These are phyloP conservation scores for Vanessa cardui DNA, from an alignment of 2,888 invertebrate species.

Conservation along the genomic window DNA sequence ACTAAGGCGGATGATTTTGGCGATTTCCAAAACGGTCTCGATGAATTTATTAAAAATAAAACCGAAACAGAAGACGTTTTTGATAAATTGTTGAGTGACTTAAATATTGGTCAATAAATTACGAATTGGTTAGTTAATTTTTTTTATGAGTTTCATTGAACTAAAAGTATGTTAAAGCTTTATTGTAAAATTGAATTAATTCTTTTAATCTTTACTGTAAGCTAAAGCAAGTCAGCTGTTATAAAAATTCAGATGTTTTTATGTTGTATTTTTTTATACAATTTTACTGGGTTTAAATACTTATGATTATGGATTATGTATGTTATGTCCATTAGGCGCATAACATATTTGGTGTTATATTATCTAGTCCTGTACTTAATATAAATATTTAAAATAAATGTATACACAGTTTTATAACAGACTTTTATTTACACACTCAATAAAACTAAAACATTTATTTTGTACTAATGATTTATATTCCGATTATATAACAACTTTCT, in stretches of 20 bases:
- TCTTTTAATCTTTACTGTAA: no score
- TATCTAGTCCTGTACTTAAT: background rate
- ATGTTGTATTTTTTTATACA: no score
- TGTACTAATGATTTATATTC: slow-evolving; percentile 22
- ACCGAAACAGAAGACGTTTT: slow-evolving; percentile 67
- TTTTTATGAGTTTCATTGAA: no score
- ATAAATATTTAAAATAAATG: slow-evolving; percentile 5
- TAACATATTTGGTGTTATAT: slow-evolving; percentile 19
- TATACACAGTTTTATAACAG: slow-evolving; percentile 19
- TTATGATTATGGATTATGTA: background rate
- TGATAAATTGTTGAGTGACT: slow-evolving; percentile 70
- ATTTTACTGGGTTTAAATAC: background rate
- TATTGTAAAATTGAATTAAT: no score
- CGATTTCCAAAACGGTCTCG: slow-evolving; percentile 73
- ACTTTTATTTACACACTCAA: slow-evolving; percentile 30
- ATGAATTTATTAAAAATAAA: slow-evolving; percentile 54
- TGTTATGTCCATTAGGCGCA: background rate
- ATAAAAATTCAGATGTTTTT: no score
- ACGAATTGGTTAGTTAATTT: no score
- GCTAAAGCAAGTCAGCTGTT: no score
- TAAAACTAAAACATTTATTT: slow-evolving; percentile 16
- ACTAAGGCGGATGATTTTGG: slow-evolving; percentile 69
- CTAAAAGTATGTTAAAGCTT: no score
- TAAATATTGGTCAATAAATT: slow-evolving; percentile 41
- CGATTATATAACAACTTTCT: background rate